Evolutionary conservation across 2,888 invertebrate species (phyloP), one percentile per base, ranked within the genome.

Genomic region (Drosophila multiciliata): DNA sequence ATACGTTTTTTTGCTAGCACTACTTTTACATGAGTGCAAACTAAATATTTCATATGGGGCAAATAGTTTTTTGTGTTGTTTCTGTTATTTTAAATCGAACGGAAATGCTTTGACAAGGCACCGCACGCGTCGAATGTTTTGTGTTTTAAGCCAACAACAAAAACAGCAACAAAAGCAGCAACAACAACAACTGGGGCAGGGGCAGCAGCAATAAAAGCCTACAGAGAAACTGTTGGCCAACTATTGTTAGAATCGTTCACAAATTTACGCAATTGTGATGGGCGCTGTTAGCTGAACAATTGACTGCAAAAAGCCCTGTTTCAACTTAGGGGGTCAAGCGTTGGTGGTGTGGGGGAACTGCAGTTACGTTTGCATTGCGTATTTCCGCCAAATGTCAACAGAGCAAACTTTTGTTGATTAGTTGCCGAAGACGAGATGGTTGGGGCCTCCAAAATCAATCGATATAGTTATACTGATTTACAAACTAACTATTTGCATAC

Each of bases 331-430:
- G 45, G 45, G 45, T 45, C 45, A 45, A 40, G 40, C 33, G 1
- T 5, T 35, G 45, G 5, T 1, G 11, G 6, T 15, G 57, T n/a
- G 48, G 64, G 12, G 29, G 8, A 40, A 40, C 33, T 26, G 66
- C 60, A 75, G 62, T 87, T 91, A 82, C 82, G 80, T 92, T 92
- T 92, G 91, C 91, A 91, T 90, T 91, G 91, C 91, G 91, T 91
- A 92, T 92, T 91, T 92, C 91, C 91, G 91, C 83, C 80, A 78
- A 84, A 91, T 92, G 92, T 92, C 92, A 91, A 84, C 89, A 81
- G 75, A 82, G 78, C 61, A 82, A 90, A 92, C 71, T 83, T 85
- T 89, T 42, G 79, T 83, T 91, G 90, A 89, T 90, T 87, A 84
- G 73, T 84, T 85, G 67, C 48, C 66, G 52, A 66, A 66, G 66